Conservation (phyloP, 1,140 invertebrate genomes). For the Pogonus chalceus region DNA sequence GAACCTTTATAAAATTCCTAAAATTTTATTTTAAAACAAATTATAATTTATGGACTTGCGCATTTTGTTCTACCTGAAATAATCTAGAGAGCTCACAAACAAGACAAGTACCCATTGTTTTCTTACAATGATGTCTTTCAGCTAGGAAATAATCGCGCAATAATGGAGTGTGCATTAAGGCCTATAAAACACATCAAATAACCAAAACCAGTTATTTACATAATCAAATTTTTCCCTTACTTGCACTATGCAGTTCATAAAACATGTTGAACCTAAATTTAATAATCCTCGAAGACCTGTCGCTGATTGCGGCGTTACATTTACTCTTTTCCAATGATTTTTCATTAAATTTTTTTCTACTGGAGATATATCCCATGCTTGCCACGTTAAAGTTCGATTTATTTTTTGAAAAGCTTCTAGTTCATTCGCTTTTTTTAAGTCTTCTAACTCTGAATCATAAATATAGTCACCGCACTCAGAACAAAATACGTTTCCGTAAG, state of each 20-base stretch:
- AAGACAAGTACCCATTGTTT: slow-evolving; percentile 60
- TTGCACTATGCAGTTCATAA: slow-evolving; percentile 98
- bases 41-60: slow-evolving; percentile 10
- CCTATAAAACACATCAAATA: slow-evolving; percentile 34
- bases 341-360: slow-evolving; percentile 58
- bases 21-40: slow-evolving; percentile 7
- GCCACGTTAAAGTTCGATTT: slow-evolving; percentile 29
- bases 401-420: slow-evolving; percentile 27
- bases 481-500: slow-evolving; percentile 86
- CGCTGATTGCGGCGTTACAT: slow-evolving; percentile 71
- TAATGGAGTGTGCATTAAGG: slow-evolving; percentile 87
- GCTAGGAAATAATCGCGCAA: slow-evolving; percentile 92
- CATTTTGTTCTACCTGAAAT: slow-evolving; percentile 47
- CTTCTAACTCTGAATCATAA: slow-evolving; percentile 36
- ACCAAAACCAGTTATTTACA: slow-evolving; percentile 6
- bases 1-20: slow-evolving; percentile 88
- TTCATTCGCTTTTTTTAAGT: slow-evolving; percentile 36
- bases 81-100: slow-evolving; percentile 86
- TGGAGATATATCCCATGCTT: slow-evolving; percentile 65
- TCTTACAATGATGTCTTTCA: slow-evolving; percentile 79
- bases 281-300: slow-evolving; percentile 85
- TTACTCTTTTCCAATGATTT: slow-evolving; percentile 61
- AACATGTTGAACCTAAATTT: slow-evolving; percentile 97
- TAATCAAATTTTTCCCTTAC: slow-evolving; percentile 28
- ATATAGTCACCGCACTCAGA: slow-evolving; percentile 86